These are phyloP conservation scores for Temnothorax rugatulus DNA, from an alignment of 2,888 invertebrate species.

Conservation along the genomic window DNA sequence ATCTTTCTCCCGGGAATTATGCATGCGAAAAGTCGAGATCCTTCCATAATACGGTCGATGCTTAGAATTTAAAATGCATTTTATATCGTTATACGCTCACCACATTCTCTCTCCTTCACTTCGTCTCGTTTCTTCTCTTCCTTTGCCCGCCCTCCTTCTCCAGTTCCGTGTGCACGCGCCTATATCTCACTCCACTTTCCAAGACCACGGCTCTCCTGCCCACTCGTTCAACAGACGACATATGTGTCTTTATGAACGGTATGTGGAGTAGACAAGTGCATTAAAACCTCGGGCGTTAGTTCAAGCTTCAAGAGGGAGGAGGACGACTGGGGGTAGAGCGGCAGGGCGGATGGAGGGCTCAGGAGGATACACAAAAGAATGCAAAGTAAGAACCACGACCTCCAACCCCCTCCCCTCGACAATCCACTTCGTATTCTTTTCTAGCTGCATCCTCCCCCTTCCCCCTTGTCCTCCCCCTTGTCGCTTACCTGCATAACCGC, in stretches of 20 bases:
- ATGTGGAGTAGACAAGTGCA: conserved; percentile 86
- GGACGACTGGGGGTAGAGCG: conserved; percentile 72
- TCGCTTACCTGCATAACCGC: conserved; percentile 45
- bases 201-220: conserved; percentile 77
- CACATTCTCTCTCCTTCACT: conserved; percentile 61
- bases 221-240: conserved; percentile 81
- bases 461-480: conserved; percentile 41
- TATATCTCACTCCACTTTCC: conserved; percentile 72
- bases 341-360: conserved; percentile 76
- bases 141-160: conserved; percentile 66
- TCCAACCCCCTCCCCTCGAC: conserved; percentile 63
- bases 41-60: conserved; percentile 74
- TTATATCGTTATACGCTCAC: conserved; percentile 74
- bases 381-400: conserved; percentile 85
- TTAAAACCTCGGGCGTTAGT: conserved; percentile 86
- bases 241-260: conserved; percentile 85
- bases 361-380: conserved; percentile 85
- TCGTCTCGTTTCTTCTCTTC: conserved; percentile 63
- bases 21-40: conserved; percentile 75
- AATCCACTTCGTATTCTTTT: conserved; percentile 61
- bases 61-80: conserved; percentile 82
- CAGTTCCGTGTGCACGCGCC: conserved; percentile 55
- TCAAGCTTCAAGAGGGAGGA: conserved; percentile 82
- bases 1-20: conserved; percentile 65
- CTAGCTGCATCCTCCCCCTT: conserved; percentile 54